phyloP scores from a whole-genome alignment of 2,888 invertebrate genomes.

The Noctuana brunneofusca region DNA sequence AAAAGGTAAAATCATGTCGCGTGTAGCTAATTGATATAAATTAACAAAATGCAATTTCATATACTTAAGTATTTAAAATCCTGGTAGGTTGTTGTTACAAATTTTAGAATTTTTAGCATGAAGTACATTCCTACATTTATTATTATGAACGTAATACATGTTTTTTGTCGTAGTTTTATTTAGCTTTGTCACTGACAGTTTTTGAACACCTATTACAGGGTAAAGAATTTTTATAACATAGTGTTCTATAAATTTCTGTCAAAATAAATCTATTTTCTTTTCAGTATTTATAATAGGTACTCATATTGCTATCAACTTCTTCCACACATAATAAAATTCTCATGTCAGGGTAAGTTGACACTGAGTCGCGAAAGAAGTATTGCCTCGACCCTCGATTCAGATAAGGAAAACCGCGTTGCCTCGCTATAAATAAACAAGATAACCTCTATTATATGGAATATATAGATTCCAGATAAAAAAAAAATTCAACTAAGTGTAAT shows the following conservation, averaged over 20 bases:
- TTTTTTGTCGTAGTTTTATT: too few relatives aligned
- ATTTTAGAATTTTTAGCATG: too few relatives aligned
- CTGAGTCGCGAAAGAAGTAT: constrained; percentile 10
- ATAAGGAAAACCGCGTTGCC: constrained; percentile 6
- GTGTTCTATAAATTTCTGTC: too few relatives aligned
- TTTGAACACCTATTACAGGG: too few relatives aligned
- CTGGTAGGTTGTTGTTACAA: neutral
- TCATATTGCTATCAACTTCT: neutral
- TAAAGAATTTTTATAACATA: too few relatives aligned
- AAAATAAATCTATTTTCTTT: too few relatives aligned
- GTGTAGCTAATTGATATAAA: constrained; percentile 1
- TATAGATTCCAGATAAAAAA: neutral
- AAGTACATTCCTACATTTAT: too few relatives aligned
- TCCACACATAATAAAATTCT: neutral
- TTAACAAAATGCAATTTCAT: neutral
- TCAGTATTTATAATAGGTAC: neutral
- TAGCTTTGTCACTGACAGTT: too few relatives aligned
- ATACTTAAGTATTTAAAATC: neutral
- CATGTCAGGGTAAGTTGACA: constrained; percentile 15
- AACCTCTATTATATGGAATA: neutral
- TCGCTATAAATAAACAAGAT: constrained; percentile 16
- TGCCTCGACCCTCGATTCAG: constrained; percentile 10
- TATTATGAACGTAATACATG: too few relatives aligned
- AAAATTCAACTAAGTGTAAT: neutral
- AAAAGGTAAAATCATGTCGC: neutral